phyloP scores from a whole-genome alignment of 2,888 invertebrate species.

The Lapara coniferarum region DNA sequence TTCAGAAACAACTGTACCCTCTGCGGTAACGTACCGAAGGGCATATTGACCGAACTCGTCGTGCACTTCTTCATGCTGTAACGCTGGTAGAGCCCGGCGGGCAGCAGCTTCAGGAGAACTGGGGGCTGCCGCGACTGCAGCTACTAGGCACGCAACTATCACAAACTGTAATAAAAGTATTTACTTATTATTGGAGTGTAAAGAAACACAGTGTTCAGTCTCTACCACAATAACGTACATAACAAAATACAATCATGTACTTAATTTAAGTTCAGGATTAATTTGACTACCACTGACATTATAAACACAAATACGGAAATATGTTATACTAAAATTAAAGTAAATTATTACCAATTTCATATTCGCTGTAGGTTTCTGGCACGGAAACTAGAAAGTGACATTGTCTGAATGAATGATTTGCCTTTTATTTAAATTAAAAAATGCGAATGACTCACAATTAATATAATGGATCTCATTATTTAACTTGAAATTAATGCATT shows the following conservation, averaged over 20 bases:
- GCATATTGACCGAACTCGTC: slow-evolving; percentile 60
- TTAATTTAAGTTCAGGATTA: too few relatives aligned
- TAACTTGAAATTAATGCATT: not conserved
- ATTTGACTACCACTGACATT: too few relatives aligned
- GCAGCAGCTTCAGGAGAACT: slow-evolving; percentile 35
- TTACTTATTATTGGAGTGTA: too few relatives aligned
- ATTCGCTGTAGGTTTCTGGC: slow-evolving; percentile 28
- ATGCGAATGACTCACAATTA: not conserved
- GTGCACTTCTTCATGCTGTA: slow-evolving; percentile 56
- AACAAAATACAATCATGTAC: too few relatives aligned
- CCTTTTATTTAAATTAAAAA: slow-evolving; percentile 4
- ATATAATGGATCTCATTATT: slow-evolving; percentile 10
- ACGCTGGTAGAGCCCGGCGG: slow-evolving; percentile 48
- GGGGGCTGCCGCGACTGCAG: slow-evolving; percentile 46
- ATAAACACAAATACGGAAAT: too few relatives aligned
- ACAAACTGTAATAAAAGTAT: slow-evolving; percentile 45
- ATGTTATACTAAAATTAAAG: slow-evolving; percentile 8
- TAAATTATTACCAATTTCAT: slow-evolving; percentile 52
- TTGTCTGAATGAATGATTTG: not conserved
- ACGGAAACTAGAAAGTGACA: not conserved
- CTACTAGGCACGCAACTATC: slow-evolving; percentile 44
- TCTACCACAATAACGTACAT: too few relatives aligned
- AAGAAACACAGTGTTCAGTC: too few relatives aligned
- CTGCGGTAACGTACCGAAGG: slow-evolving; percentile 62
- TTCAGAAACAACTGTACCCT: slow-evolving; percentile 59